A percentile compares a stretch with the other conserved stretches of the same genome.
phyloP scores from a whole-genome alignment of 2,113 vertebrate genomes.

The Cygnus buccinator region DNA sequence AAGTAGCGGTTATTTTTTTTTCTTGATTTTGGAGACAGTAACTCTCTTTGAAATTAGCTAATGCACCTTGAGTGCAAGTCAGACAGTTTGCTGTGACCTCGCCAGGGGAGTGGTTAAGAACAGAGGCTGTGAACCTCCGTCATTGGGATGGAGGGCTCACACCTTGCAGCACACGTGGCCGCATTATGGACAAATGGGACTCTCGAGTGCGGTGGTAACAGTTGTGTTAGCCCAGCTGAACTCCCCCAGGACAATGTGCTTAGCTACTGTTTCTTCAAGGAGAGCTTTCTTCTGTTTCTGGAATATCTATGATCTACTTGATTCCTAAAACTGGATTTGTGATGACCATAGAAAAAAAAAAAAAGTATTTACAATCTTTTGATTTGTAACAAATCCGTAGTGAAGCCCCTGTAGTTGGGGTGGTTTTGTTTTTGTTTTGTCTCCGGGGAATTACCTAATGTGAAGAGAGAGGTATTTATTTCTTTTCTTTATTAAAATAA shows the following conservation, averaged over 20 bases:
- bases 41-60: neutral
- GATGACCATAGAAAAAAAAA: neutral
- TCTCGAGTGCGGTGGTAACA: neutral
- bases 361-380: neutral
- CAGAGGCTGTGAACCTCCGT: neutral
- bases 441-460: neutral
- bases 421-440: neutral
- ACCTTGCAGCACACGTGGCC: neutral
- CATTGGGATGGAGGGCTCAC: neutral
- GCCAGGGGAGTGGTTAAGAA: neutral
- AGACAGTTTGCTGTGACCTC: neutral
- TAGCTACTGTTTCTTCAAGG: neutral
- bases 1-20: neutral
- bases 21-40: neutral
- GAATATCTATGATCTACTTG: neutral
- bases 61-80: neutral
- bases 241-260: neutral
- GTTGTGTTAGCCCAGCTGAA: neutral
- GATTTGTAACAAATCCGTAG: neutral
- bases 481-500: conserved; percentile 22
- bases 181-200: neutral
- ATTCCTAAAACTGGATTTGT: neutral
- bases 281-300: neutral
- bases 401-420: neutral
- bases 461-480: conserved; percentile 56